These are phyloP conservation scores for Diaphora mendica DNA, from an alignment of 2,888 invertebrate genomes.

Conservation along the genomic window DNA sequence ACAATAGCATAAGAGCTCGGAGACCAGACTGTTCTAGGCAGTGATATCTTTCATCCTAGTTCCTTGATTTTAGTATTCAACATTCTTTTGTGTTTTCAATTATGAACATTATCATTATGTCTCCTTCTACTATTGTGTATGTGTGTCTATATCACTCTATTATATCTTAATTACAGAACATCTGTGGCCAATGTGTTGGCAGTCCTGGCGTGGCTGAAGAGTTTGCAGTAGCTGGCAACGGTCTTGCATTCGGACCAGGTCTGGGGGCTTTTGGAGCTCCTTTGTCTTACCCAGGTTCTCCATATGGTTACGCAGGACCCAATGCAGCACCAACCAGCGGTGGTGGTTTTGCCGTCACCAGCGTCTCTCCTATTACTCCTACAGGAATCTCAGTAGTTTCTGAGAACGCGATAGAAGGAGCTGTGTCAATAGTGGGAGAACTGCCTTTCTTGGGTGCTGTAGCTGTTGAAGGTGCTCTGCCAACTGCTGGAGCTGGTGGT, in stretches of 20 bases:
- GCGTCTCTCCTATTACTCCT: constrained; percentile 52
- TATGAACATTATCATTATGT: too few relatives aligned
- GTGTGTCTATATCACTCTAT: not conserved
- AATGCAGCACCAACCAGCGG: constrained; percentile 35
- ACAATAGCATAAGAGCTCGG: too few relatives aligned
- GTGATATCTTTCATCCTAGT: too few relatives aligned
- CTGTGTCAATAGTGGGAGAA: constrained; percentile 51
- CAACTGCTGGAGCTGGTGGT: constrained; percentile 55
- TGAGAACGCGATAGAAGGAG: constrained; percentile 57
- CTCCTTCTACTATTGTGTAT: not conserved
- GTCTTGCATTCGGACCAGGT: constrained; percentile 14
- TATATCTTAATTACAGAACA: constrained; percentile 4
- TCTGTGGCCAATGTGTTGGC: constrained; percentile 11
- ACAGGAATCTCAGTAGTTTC: constrained; percentile 60
- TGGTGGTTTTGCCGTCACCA: constrained; percentile 52
- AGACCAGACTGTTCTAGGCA: too few relatives aligned
- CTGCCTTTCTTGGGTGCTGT: constrained; percentile 58
- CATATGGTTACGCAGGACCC: constrained; percentile 12
- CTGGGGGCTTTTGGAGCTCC: constrained; percentile 7
- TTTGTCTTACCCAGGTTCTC: not conserved
- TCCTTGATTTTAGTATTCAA: too few relatives aligned
- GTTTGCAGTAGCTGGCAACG: constrained; percentile 9
- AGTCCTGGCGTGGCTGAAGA: constrained; percentile 15
- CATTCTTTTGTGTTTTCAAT: too few relatives aligned
- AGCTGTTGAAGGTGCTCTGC: constrained; percentile 56